phyloP scores from a whole-genome alignment of 2,888 invertebrate species.

The Stegana nigrithorax region DNA sequence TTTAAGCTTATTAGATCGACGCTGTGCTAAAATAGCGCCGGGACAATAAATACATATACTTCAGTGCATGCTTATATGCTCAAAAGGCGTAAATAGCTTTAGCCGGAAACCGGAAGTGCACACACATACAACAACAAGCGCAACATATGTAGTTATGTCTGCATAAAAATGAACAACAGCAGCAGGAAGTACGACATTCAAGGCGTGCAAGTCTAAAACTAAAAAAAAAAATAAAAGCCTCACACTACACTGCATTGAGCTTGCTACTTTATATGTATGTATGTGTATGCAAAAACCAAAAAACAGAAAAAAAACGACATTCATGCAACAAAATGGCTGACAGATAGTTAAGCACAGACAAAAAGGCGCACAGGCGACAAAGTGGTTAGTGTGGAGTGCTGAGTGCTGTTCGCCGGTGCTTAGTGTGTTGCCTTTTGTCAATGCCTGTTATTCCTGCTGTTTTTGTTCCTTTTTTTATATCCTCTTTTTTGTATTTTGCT shows the following conservation, averaged over 20 bases:
- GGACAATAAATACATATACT: too few species aligned
- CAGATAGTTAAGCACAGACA: background rate
- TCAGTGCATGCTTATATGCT: constrained; percentile 5
- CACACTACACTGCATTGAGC: background rate
- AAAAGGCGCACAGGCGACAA: background rate
- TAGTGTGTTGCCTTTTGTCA: background rate
- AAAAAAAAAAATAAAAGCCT: background rate
- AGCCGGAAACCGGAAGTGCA: constrained; percentile 38
- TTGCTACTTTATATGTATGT: background rate
- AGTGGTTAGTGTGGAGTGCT: background rate
- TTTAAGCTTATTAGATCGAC: too few species aligned
- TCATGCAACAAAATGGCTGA: constrained; percentile 1
- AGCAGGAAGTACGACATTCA: constrained; percentile 18
- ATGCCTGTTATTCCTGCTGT: background rate
- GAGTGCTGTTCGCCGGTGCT: background rate
- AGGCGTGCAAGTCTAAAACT: background rate
- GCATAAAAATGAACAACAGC: constrained; percentile 30
- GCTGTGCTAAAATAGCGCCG: too few species aligned
- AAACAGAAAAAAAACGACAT: background rate
- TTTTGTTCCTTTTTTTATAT: background rate
- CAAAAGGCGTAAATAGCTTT: constrained; percentile 19
- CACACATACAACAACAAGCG: constrained; percentile 13
- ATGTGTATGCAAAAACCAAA: background rate
- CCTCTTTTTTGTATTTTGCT: background rate
- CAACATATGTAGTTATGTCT: background rate